Percentiles rank a stretch among this genome's conserved stretches.
Evolutionary conservation across 1,140 invertebrate genomes (phyloP).

Genomic region (Trachelipus rathkii): DNA sequence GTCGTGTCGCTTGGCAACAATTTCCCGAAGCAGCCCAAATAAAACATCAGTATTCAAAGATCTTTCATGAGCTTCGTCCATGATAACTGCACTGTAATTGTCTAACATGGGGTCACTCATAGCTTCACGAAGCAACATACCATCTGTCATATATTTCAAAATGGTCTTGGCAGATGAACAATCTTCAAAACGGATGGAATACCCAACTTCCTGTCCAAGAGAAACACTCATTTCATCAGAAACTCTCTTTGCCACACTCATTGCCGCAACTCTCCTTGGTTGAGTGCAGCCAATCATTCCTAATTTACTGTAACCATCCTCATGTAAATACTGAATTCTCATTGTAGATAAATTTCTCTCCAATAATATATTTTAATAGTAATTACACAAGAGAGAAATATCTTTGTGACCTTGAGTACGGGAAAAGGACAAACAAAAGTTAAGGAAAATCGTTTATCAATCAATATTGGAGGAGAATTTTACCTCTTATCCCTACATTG

Average conservation of each 20-base stretch:
- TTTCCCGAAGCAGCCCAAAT: slow-evolving; percentile 91
- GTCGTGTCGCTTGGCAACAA: slow-evolving; percentile 87
- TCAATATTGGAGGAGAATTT: no score
- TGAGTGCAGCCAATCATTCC: slow-evolving; percentile 95
- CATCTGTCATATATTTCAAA: slow-evolving; percentile 96
- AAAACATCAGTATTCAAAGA: slow-evolving; percentile 97
- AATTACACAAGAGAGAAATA: no score
- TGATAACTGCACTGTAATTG: slow-evolving; percentile 92
- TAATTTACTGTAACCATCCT: slow-evolving; percentile 89
- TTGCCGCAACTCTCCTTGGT: slow-evolving; percentile 92
- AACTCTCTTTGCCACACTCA: slow-evolving; percentile 96
- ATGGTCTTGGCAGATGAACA: slow-evolving; percentile 93
- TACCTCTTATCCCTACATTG: no score
- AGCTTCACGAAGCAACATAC: slow-evolving; percentile 94
- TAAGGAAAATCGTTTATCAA: no score
- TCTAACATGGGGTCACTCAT: slow-evolving; percentile 91
- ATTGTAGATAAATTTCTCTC: no score
- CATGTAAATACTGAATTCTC: slow-evolving; percentile 97
- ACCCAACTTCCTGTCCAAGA: slow-evolving; percentile 92
- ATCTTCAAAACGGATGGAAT: slow-evolving; percentile 99
- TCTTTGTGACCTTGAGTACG: no score
- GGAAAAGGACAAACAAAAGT: no score
- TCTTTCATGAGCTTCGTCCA: slow-evolving; percentile 98
- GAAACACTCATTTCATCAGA: slow-evolving; percentile 99
- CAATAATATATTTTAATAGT: no score